Evolutionary conservation across 2,113 vertebrate genomes (phyloP), one percentile per base, ranked within the genome.

Genomic region (Archilochus colubris): DNA sequence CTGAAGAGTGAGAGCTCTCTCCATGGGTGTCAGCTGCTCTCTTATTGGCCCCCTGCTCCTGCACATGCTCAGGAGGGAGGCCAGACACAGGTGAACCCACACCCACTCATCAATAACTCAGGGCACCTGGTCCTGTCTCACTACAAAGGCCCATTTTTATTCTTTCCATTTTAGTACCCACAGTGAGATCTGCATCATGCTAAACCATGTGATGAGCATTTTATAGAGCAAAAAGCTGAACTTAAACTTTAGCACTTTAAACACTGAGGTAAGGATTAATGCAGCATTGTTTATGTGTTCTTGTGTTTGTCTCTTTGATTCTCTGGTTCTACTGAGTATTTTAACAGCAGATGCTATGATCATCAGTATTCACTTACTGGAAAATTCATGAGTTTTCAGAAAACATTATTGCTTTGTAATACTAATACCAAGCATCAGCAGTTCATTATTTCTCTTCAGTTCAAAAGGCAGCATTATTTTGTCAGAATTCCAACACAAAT

Each of bases 311-410:
- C 53, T 48, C 72, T 79, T 69, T 86, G 63, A 91, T 73, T 90
- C 25, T 77, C 72, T 63, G 23, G 38, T 70, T 53, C 73, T 57
- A 59, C 15, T 53, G 72, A 57, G 67, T 81, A 63, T 95, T 95
- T 82, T 81, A 89, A 67, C 31, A 66, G 55, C 36, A 90, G 61
- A 61, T 63, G 54, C 54, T 63, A 44, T 22, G 69, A 93, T 94
- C 28, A 85, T 58, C 25, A 89, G 14, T 33, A 88, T 17, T 77
- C 3, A 57, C 75, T 70, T 75, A 50, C 17, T 50, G 21, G 82
- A 87, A 93, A 75, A 84, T 53, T 51, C 33, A 54, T 57, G 50
- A 81, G 19, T 62, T 86, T 83, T 44, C 9, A 74, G 78, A 81
- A 91, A 81, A 27, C 1, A 19, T 24, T 68, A 54, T 61, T 89